Evolutionary conservation across 2,888 invertebrate species (phyloP).

Genomic region (Drosophila histrio): DNA sequence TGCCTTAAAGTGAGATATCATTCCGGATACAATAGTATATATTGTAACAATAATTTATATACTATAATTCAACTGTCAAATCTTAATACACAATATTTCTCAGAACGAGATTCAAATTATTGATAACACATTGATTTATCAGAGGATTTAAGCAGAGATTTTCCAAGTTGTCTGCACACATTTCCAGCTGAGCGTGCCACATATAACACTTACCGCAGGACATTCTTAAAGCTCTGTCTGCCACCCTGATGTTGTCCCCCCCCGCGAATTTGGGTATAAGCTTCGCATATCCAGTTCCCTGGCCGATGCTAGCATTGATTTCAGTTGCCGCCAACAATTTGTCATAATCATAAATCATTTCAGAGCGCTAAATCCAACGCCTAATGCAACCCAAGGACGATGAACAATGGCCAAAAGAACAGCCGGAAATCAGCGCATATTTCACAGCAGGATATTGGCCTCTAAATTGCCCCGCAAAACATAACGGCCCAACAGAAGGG

Average conservation of each 20-base stretch:
- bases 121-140: neutral
- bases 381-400: conserved; percentile 58
- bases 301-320: conserved; percentile 35
- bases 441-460: conserved; percentile 83
- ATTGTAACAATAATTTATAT: too few relatives aligned
- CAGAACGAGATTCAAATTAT: neutral
- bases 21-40: too few relatives aligned
- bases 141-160: neutral
- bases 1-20: too few relatives aligned
- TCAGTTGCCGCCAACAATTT: conserved; percentile 72
- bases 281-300: conserved; percentile 27
- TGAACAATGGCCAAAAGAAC: conserved; percentile 57
- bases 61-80: too few relatives aligned
- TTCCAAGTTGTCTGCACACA: neutral
- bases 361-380: conserved; percentile 71
- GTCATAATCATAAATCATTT: conserved; percentile 82
- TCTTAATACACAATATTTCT: too few relatives aligned
- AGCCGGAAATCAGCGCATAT: conserved; percentile 78
- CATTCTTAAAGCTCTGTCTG: conserved; percentile 30
- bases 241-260: neutral
- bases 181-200: neutral
- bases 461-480: conserved; percentile 82
- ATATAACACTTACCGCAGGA: conserved; percentile 3
- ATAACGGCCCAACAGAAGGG: conserved; percentile 31
- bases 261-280: neutral